These are phyloP conservation scores for Vulpes vulpes DNA, from an alignment of 2,113 vertebrate genomes.

Conservation along the genomic window DNA sequence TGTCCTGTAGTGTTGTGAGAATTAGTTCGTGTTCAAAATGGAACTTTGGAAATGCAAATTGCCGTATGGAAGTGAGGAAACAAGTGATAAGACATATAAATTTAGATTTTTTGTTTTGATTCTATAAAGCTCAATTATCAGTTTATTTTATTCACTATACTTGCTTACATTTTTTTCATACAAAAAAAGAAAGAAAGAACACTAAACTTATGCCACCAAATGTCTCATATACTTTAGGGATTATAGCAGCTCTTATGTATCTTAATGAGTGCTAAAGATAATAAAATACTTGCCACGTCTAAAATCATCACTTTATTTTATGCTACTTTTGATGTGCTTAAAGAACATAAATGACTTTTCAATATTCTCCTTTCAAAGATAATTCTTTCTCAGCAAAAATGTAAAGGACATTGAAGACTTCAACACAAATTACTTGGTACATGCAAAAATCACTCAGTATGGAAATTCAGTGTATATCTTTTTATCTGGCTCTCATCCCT, in stretches of 20 bases:
- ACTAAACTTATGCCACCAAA: slow-evolving; percentile 17
- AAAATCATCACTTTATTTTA: slow-evolving; percentile 1
- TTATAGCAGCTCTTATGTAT: background rate
- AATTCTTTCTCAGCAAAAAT: slow-evolving; percentile 13
- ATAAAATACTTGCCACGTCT: slow-evolving; percentile 13
- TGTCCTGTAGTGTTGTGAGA: background rate
- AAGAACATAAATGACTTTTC: slow-evolving; percentile 23
- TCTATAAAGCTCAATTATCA: background rate
- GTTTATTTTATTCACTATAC: background rate
- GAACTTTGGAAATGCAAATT: background rate
- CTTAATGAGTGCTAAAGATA: slow-evolving; percentile 36
- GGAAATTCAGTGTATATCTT: background rate
- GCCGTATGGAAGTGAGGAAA: background rate
- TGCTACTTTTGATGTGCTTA: slow-evolving; percentile 41
- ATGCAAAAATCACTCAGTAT: background rate
- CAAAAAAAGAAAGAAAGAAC: background rate
- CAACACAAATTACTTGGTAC: background rate
- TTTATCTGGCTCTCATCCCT: background rate
- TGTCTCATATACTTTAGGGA: background rate
- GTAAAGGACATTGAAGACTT: slow-evolving; percentile 31
- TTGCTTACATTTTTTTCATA: slow-evolving; percentile 23
- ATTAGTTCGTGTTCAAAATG: background rate
- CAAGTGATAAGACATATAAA: background rate
- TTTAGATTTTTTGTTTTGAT: slow-evolving; percentile 21
- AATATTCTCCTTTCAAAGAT: slow-evolving; percentile 3